Evolutionary conservation across 2,113 vertebrate species (phyloP).

Genomic region (Catagonus wagneri): DNA sequence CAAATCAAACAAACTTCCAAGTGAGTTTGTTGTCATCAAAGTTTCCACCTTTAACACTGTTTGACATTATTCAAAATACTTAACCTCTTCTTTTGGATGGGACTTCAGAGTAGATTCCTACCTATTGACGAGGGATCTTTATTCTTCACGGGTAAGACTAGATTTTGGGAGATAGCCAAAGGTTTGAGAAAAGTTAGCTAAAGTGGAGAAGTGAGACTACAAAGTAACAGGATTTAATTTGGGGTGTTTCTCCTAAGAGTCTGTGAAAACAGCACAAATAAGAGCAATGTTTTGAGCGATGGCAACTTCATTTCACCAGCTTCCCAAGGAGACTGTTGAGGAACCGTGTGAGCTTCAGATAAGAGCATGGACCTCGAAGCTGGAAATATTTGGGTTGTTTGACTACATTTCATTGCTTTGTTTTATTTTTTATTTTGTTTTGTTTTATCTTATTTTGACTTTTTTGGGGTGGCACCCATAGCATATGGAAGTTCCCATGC

Average conservation of each 20-base stretch:
- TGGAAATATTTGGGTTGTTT: background rate
- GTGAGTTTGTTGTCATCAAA: background rate
- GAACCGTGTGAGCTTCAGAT: background rate
- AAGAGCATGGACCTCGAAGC: background rate
- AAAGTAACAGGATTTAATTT: background rate
- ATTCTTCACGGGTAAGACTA: background rate
- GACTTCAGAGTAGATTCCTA: background rate
- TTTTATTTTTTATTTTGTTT: too few relatives aligned
- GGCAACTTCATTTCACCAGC: background rate
- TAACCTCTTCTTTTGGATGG: background rate
- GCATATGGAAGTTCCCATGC: too few relatives aligned
- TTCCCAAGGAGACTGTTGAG: background rate
- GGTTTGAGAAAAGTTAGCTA: background rate
- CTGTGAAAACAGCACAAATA: background rate
- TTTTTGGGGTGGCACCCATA: too few relatives aligned
- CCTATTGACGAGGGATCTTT: background rate
- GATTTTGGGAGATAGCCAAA: background rate
- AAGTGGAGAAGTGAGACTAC: background rate
- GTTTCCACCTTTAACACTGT: background rate
- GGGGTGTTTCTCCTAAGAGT: background rate
- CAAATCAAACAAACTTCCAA: background rate
- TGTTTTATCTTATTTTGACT: too few relatives aligned
- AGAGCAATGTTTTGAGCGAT: background rate
- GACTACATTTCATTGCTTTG: background rate
- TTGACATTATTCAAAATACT: background rate